Conservation (phyloP, 2,113 vertebrate genomes). For the Pyxicephalus adspersus region DNA sequence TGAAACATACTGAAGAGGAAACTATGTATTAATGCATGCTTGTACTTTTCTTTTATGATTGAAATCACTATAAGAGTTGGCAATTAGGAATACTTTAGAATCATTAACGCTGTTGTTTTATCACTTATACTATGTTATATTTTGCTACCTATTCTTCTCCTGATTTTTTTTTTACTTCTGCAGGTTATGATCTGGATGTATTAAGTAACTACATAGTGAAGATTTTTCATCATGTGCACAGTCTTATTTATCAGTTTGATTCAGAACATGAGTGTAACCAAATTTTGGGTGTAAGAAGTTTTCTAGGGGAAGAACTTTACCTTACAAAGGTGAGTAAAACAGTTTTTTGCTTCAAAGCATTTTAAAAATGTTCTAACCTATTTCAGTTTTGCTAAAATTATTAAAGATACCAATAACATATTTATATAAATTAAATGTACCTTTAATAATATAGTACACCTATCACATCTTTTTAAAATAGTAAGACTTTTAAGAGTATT, state of each 20-base stretch:
- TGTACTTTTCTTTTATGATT: no score
- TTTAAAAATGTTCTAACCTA: no score
- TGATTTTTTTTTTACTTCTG: background rate
- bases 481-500: no score
- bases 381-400: no score
- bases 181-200: constrained; percentile 46
- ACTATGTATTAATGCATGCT: no score
- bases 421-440: no score
- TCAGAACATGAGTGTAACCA: constrained; percentile 16
- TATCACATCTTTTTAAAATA: no score
- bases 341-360: background rate
- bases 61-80: no score
- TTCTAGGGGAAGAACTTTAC: constrained; percentile 36
- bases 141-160: background rate
- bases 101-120: background rate
- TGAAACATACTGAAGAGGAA: no score
- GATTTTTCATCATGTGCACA: constrained; percentile 43
- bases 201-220: constrained; percentile 45
- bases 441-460: no score
- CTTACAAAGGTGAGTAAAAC: constrained; percentile 33
- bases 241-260: constrained; percentile 44
- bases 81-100: no score
- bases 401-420: no score
- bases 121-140: background rate
- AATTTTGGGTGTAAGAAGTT: constrained; percentile 47